These are phyloP conservation scores for Zapus hudsonius DNA, from an alignment of 2,113 vertebrate genomes.

Conservation along the genomic window DNA sequence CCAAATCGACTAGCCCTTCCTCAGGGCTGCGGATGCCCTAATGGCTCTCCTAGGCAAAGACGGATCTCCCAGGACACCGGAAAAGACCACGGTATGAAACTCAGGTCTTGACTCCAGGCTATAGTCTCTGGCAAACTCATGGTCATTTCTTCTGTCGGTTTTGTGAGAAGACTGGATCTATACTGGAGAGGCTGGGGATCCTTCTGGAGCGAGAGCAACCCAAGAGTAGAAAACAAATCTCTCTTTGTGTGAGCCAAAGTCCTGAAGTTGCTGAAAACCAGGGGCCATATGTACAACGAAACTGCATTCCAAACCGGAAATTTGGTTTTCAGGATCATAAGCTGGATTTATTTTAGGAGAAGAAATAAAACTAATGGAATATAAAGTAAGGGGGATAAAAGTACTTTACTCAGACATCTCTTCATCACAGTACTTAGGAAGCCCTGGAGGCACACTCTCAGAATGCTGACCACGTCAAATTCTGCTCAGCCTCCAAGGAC, in stretches of 20 bases:
- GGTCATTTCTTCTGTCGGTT: background rate
- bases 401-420: slow-evolving; percentile 30
- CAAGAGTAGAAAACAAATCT: background rate
- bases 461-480: background rate
- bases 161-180: background rate
- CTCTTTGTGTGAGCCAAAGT: slow-evolving; percentile 39
- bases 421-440: background rate
- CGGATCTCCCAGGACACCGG: background rate
- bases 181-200: background rate
- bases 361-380: slow-evolving; percentile 11
- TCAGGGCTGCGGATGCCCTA: background rate
- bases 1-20: background rate
- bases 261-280: background rate
- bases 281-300: slow-evolving; percentile 20
- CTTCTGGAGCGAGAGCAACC: background rate
- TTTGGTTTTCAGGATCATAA: background rate
- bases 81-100: background rate
- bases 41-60: background rate
- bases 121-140: background rate
- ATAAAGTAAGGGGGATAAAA: slow-evolving; percentile 32
- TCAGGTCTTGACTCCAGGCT: background rate
- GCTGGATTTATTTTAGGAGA: slow-evolving; percentile 36
- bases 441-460: background rate
- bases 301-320: background rate
- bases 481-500: background rate